Base-by-base conservation (phyloP, 2,113 vertebrate species). In the Microtus oregoni region DNA sequence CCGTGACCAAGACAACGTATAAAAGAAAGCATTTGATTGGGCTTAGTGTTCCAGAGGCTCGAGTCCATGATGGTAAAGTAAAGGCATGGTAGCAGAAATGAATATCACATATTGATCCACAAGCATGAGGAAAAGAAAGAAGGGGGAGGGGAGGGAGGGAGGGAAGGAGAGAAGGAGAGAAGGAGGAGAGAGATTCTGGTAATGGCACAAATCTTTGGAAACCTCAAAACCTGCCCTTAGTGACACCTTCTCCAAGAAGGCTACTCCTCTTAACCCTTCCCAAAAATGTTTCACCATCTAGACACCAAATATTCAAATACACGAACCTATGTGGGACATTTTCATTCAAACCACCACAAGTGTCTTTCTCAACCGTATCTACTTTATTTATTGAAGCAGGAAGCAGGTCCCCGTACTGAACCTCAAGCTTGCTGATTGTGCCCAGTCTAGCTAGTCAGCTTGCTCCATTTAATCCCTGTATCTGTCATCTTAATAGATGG, bases 141-240 rank as follows among this genome's bases (percentile, higher is more conserved):
- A 38, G 2, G 4, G 12, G 4, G 12, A 10, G 13, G 22, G 2
- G 15, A 19, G 14, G 14, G 14, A 44, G 4, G 12, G 12, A 13
- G 6, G 13, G 14, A 17, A 5, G 12, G 3, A n/a, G 32, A n/a
- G 14, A 41, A 41, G 11, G 11, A 12, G 6, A 5, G 14, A 17
- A 5, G 11, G 3, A n/a, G 32, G 7, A 70, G 17, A 20, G 35
- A 38, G 3, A 75, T 5, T 11, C 72, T 41, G 38, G 4, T 75
- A 75, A 75, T 75, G 72, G 20, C 10, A 75, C 1, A 75, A 24
- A 11, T 41, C 20, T 41, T 73, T 73, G 12, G 38, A 41, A 75
- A 41, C 20, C n/a, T 41, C 72, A 75, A 75, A 75, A 22, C n/a
- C 20, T 41, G 20, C 4, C 20, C 19, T 38, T 38, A 75, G 72